Percentiles rank a stretch among this genome's conserved stretches.
phyloP scores from a whole-genome alignment of 1,140 invertebrate genomes.

The Platyscapa corneri region DNA sequence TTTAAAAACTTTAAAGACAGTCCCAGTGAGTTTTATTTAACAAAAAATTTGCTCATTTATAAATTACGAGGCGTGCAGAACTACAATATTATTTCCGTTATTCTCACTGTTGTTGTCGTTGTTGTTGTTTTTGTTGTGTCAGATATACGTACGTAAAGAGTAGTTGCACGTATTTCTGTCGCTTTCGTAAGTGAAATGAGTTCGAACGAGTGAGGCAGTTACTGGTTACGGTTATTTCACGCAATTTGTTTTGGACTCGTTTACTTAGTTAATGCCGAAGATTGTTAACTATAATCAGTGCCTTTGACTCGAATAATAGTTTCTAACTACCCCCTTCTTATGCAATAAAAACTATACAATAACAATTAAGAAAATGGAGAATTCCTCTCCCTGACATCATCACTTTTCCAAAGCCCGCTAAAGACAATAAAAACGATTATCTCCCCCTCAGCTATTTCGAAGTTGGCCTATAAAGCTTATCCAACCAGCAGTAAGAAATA shows the following conservation, averaged over 20 bases:
- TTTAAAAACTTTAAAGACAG: too few species aligned
- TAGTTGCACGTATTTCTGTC: too few species aligned
- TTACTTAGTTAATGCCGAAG: not conserved
- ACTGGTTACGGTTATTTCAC: not conserved
- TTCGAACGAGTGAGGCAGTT: too few species aligned
- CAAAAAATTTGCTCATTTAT: too few species aligned
- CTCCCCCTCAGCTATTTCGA: constrained; percentile 29
- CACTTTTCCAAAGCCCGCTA: constrained; percentile 36
- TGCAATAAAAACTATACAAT: constrained; percentile 17
- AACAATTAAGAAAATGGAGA: constrained; percentile 24
- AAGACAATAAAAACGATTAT: constrained; percentile 53
- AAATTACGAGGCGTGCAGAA: too few species aligned
- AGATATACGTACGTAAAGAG: too few species aligned
- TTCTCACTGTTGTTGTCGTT: too few species aligned
- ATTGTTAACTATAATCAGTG: not conserved
- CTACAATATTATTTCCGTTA: too few species aligned
- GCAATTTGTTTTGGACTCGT: not conserved
- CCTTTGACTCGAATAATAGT: constrained; percentile 18
- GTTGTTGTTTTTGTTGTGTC: too few species aligned
- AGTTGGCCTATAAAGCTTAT: constrained; percentile 49
- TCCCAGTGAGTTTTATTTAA: too few species aligned
- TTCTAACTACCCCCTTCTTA: not conserved
- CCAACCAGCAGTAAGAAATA: not conserved
- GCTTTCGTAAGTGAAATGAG: too few species aligned
- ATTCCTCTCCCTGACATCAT: constrained; percentile 28